These are phyloP conservation scores for Hyla sarda DNA, from an alignment of 2,113 vertebrate species.

Conservation along the genomic window DNA sequence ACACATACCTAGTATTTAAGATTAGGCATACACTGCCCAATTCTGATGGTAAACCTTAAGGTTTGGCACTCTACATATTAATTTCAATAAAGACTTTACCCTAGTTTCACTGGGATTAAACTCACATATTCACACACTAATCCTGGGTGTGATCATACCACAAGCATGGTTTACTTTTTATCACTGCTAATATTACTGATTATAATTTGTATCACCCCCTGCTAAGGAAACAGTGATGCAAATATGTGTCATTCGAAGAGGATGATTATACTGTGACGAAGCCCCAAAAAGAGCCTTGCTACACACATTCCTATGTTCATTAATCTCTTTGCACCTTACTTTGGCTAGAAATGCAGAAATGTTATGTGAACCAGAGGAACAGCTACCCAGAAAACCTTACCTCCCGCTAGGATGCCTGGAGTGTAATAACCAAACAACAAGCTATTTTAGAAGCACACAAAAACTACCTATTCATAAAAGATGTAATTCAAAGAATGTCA, in stretches of 20 bases:
- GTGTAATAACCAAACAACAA: constrained; percentile 7
- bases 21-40: too few relatives aligned
- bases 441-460: background rate
- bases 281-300: constrained; percentile 51
- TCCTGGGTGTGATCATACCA: constrained; percentile 10
- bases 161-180: background rate
- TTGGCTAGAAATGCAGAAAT: constrained; percentile 50
- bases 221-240: constrained; percentile 27
- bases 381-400: constrained; percentile 38
- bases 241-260: constrained; percentile 26
- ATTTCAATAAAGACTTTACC: background rate
- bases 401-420: constrained; percentile 42
- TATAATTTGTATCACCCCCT: constrained; percentile 34
- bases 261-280: background rate
- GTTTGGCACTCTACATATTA: background rate
- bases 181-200: constrained; percentile 19
- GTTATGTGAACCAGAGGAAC: constrained; percentile 30
- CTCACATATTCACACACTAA: constrained; percentile 8
- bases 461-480: background rate
- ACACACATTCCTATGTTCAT: constrained; percentile 29
- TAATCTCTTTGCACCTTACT: constrained; percentile 51
- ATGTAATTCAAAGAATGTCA: constrained; percentile 21
- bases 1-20: too few relatives aligned
- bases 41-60: background rate
- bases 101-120: constrained; percentile 27